Evolutionary conservation across 1,140 invertebrate genomes (phyloP), one percentile per base, ranked within the genome.

Genomic region (Drosophila orena): DNA sequence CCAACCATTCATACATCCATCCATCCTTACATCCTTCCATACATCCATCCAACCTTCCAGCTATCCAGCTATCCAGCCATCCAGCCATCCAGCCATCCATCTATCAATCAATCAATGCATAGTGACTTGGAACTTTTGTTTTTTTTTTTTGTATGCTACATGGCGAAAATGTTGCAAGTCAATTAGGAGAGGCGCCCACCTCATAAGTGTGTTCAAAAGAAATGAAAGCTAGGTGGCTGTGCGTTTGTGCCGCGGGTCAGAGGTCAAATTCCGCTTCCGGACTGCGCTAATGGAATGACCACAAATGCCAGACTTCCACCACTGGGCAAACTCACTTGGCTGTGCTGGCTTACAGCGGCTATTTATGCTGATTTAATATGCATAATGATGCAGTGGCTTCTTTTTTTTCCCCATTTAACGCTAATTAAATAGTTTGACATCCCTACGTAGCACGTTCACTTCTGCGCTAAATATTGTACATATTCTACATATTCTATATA

Each of bases 91-190:
- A 24, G 4, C 12, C n/a, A 44, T 22, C 40, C n/a, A 42, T 30
- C 61, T 34, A 30, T 27, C 65, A 62, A 68, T 69, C 68, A 71
- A 70, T 71, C 68, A 70, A 70, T 70, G 68, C 64, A 71, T 70
- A 71, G 70, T 71, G 68, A 71, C 68, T 71, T 57, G 68, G 46
- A 70, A 69, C 50, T 70, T 69, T 55, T 30, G 38, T 35, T 65
- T 30, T 30, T 55, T 35, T 65, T 30, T 30, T 55, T 35, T 61
- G 14, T 59, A 30, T 37, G 8, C 34, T 56, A 47, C 64, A 70
- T 37, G 46, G 46, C 22, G 34, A 49, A 70, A 70, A 57, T 70
- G 68, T 57, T 70, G 46, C 68, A 57, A 70, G 68, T 70, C 68
- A 70, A 70, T 70, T 70, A 70, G 43, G 35, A 69, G 24, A 17